Evolutionary conservation across 2,797 vertebrate species (phyloP).

Genomic region (Myripristis murdjan): DNA sequence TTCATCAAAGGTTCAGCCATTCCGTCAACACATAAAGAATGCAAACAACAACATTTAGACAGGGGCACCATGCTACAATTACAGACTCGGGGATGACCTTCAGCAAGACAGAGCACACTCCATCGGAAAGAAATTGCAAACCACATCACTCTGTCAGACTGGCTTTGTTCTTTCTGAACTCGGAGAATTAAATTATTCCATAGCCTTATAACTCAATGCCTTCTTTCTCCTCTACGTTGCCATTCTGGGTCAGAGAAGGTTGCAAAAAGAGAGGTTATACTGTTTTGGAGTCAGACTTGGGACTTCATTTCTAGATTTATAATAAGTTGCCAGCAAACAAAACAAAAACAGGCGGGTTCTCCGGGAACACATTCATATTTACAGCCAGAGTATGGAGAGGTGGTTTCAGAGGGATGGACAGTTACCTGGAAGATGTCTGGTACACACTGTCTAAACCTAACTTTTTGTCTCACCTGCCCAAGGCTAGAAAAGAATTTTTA

Average conservation of each 20-base stretch:
- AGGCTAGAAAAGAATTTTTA: too few relatives aligned
- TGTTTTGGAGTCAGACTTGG: background rate
- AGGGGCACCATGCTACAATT: background rate
- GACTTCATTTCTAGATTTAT: slow-evolving; percentile 14
- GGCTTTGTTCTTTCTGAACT: background rate
- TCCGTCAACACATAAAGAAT: too few relatives aligned
- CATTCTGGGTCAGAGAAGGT: background rate
- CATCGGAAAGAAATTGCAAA: background rate
- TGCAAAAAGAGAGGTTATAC: background rate
- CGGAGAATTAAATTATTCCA: background rate
- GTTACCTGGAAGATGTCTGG: too few relatives aligned
- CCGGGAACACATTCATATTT: too few relatives aligned
- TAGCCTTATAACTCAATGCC: background rate
- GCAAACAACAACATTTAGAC: background rate
- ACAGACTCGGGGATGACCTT: background rate
- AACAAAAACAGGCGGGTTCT: too few relatives aligned
- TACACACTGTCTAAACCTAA: too few relatives aligned
- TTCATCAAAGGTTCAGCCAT: background rate
- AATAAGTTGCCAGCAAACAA: slow-evolving; percentile 1
- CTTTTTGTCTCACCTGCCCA: too few relatives aligned
- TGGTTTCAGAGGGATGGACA: too few relatives aligned
- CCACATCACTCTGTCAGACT: background rate
- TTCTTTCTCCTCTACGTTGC: background rate
- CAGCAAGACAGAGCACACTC: background rate
- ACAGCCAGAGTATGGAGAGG: too few relatives aligned